Base-by-base conservation (phyloP, 1,140 invertebrate genomes). In the Phenacoccus solenopsis region DNA sequence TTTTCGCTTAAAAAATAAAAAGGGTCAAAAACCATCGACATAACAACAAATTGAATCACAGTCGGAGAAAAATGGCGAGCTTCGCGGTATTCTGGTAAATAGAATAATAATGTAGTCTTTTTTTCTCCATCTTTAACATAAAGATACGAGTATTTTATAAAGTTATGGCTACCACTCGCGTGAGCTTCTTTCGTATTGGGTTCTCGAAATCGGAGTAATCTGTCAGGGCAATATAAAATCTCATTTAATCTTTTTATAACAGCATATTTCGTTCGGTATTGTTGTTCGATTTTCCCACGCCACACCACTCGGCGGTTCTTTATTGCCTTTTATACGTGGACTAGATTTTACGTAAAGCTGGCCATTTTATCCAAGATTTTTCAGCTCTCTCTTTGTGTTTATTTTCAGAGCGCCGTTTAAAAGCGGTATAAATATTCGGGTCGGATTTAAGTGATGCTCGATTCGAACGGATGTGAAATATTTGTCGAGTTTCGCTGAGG, bases 171-270 rank as follows among this genome's bases (percentile, higher is more conserved):
- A n/a, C n/a, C n/a, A n/a, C n/a, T n/a, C n/a, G n/a, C n/a, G n/a
- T n/a, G n/a, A n/a, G n/a, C n/a, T n/a, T n/a, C 30, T 49, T n/a
- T 49, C 38, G 38, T 16, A 16, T 49, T n/a, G 5, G 38, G 4
- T 49, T 49, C 38, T 49, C 20, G 38, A 49, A 49, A 49, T 16
- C 38, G 16, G 38, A n/a, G 38, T 49, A 49, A 49, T 49, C 38
- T 49, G 38, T 49, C 38, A 49, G 38, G 20, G 12, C 38, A 49
- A 49, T 49, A 49, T 49, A 49, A 49, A 49, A 49, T 49, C 38
- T 49, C 38, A 49, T 49, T 49, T 49, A 49, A 49, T 49, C 38
- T 49, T 49, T 49, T 49, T 49, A 49, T 49, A 49, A 49, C 38
- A 49, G 38, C 38, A 49, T 49, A 49, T 49, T 49, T 49, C 38